Percentiles rank a stretch among this genome's conserved stretches.
Evolutionary conservation across 1,140 invertebrate genomes (phyloP).

Genomic region (Drosophila asahinai): DNA sequence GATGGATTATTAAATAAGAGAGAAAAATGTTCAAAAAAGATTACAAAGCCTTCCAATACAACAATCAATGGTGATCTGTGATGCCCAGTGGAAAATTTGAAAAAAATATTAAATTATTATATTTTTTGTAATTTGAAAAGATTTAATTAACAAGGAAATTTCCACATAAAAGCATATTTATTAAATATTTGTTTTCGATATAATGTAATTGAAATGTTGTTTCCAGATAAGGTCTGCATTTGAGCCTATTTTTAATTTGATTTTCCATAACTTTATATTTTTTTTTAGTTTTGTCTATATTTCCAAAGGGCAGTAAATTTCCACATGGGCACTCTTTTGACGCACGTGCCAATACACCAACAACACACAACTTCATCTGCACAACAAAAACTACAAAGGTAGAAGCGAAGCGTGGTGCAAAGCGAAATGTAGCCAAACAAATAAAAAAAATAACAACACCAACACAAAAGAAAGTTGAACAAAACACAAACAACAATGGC

Average conservation of each 20-base stretch:
- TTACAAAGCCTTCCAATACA: slow-evolving; percentile 44
- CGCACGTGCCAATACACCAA: slow-evolving; percentile 63
- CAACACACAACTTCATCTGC: slow-evolving; percentile 21
- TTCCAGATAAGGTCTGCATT: no score
- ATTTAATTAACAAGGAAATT: no score
- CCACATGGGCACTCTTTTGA: slow-evolving; percentile 46
- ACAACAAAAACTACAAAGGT: slow-evolving; percentile 26
- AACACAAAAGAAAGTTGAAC: slow-evolving; percentile 63
- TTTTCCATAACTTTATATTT: no score
- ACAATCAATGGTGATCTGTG: slow-evolving; percentile 5
- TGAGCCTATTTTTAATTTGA: no score
- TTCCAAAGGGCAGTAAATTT: slow-evolving; percentile 45
- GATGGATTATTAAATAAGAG: slow-evolving; percentile 66
- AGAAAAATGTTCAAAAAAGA: slow-evolving; percentile 47
- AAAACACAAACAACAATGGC: slow-evolving; percentile 48
- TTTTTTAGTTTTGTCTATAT: no score
- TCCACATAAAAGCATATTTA: not conserved
- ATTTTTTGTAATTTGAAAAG: no score
- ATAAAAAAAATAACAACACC: slow-evolving; percentile 37
- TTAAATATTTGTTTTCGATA: no score
- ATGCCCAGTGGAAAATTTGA: slow-evolving; percentile 40
- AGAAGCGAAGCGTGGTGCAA: slow-evolving; percentile 45
- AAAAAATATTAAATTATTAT: no score
- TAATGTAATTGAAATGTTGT: not conserved
- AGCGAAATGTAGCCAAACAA: slow-evolving; percentile 54